These are phyloP conservation scores for Tetramorium simillimum DNA, from an alignment of 1,140 invertebrate genomes.

Conservation along the genomic window DNA sequence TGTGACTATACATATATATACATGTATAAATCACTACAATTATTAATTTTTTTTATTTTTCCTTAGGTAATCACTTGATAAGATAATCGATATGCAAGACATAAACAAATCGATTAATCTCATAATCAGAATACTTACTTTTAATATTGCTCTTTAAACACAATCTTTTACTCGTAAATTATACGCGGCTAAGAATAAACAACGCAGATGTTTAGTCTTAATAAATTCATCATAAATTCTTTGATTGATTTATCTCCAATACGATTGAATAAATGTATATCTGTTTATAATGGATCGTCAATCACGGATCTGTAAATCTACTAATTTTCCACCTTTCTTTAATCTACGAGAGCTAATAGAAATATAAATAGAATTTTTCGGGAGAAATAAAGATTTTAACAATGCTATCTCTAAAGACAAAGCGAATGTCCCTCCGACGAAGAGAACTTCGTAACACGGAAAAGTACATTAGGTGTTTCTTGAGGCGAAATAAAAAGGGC, in stretches of 20 bases:
- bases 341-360: background rate
- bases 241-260: background rate
- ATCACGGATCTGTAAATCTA: background rate
- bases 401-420: background rate
- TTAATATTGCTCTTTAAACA: background rate
- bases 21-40: background rate
- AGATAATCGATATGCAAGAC: background rate
- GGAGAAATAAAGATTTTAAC: background rate
- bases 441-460: conserved; percentile 37
- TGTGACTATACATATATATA: background rate
- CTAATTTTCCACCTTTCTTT: background rate
- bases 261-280: background rate
- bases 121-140: background rate
- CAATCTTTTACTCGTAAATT: background rate
- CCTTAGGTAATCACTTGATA: background rate
- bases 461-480: conserved; percentile 2
- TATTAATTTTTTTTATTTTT: background rate
- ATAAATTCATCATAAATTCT: background rate
- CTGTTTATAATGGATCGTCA: background rate
- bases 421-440: background rate
- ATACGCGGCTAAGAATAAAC: background rate
- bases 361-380: background rate
- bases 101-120: background rate
- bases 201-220: background rate
- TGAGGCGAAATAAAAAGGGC: conserved; percentile 28